Base-by-base conservation (phyloP, 2,888 invertebrate species). In the Plebejus melissa region DNA sequence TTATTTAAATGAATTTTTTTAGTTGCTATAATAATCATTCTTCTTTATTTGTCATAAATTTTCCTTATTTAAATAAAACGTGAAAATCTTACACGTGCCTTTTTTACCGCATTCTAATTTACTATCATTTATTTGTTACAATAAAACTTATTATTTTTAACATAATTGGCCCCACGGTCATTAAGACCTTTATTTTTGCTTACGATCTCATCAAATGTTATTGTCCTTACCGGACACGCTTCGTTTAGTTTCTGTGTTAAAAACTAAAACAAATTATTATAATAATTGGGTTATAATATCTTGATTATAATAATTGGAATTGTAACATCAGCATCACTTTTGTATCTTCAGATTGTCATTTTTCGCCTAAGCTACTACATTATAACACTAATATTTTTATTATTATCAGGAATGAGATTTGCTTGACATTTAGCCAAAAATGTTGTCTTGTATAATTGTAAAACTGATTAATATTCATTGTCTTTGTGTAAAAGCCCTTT, bases 171-270 rank as follows among this genome's bases (percentile, higher is more conserved):
- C 32, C 5, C 16, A 65, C 13, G 5, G 32, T 16, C 32, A 65
- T 65, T 16, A 65, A 36, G 32, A 65, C 32, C 13, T 70, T 70
- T 70, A 22, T n/a, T 41, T 70, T 70, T 70, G 41, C 70, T 41
- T n/a, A 22, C 9, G 16, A 9, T 41, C 41, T 22, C 41, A 70
- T 38, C 38, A 70, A 22, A 72, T 50, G 46, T 70, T 41, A 71
- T 71, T 28, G 72, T 72, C 72, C 72, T 72, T 28, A 72, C 32
- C 28, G 28, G 54, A 71, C 50, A 54, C 32, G 50, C 72, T 72
- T 72, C 54, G 72, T 50, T 72, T 16, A 50, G 13, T 54, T 72
- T 72, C 28, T 54, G 72, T 72, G 72, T 72, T 54, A 54, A 72
- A 54, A 72, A 32, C 50, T 54, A 72, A 72, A 54, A 28, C 50